Evolutionary conservation across 1,140 invertebrate genomes (phyloP).

Genomic region (Aphaenogaster floridana): DNA sequence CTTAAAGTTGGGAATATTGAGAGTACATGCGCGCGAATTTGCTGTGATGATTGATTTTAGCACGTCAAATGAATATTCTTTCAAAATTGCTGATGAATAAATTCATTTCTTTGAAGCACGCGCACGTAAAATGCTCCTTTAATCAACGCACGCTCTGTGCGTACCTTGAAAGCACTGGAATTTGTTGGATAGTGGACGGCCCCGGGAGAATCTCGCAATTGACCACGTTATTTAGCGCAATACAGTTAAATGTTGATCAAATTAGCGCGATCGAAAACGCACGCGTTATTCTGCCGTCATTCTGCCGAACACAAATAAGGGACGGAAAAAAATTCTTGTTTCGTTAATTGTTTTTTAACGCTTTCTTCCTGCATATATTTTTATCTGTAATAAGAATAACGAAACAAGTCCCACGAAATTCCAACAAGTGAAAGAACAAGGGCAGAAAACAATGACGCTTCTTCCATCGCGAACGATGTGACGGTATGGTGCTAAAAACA

Average conservation of each 20-base stretch:
- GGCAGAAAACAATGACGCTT: not conserved
- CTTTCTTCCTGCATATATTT: not conserved
- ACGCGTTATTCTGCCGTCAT: not conserved
- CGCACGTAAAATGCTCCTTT: not conserved
- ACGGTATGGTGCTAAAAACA: slow-evolving; percentile 2
- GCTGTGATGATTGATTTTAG: not conserved
- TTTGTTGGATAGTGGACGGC: not conserved
- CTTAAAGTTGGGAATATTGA: not conserved
- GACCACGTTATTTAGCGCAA: slow-evolving; percentile 24
- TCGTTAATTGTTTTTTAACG: not conserved
- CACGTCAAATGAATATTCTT: slow-evolving; percentile 16
- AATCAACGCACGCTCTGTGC: slow-evolving; percentile 25
- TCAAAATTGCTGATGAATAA: slow-evolving; percentile 17
- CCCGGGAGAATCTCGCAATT: slow-evolving; percentile 24
- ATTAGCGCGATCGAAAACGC: slow-evolving; percentile 2
- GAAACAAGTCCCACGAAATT: not conserved
- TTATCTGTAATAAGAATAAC: not conserved
- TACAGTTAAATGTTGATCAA: slow-evolving; percentile 5
- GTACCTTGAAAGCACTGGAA: slow-evolving; percentile 22
- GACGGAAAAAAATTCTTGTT: not conserved
- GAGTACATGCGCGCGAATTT: not conserved
- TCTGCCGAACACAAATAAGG: not conserved
- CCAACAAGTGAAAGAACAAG: not conserved
- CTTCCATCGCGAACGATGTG: not conserved
- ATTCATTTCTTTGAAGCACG: slow-evolving; percentile 29